These are phyloP conservation scores for Lepidostoma basale DNA, from an alignment of 1,140 invertebrate species.

Conservation along the genomic window DNA sequence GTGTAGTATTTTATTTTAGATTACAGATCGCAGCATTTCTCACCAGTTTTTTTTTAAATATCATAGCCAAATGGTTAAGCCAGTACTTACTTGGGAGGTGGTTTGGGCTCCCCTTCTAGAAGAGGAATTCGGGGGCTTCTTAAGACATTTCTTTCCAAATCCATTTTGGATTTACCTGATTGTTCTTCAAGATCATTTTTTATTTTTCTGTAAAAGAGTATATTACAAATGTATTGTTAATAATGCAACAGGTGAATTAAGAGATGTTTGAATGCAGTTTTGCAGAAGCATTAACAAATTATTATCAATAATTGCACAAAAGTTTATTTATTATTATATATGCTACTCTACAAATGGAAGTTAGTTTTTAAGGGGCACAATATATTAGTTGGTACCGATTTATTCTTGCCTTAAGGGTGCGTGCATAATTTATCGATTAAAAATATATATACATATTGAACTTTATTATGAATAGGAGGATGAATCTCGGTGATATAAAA, in stretches of 20 bases:
- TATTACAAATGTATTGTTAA: neutral
- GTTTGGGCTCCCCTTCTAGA: slow-evolving; percentile 24
- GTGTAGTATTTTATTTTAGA: neutral
- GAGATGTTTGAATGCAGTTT: too few relatives aligned
- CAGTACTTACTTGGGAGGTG: slow-evolving; percentile 31
- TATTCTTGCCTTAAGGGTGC: too few relatives aligned
- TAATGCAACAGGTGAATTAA: too few relatives aligned
- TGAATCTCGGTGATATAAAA: too few relatives aligned
- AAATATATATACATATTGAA: too few relatives aligned
- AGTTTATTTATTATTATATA: too few relatives aligned
- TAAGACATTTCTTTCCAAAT: neutral
- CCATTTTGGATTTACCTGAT: neutral
- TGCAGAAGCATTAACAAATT: neutral
- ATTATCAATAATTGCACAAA: neutral
- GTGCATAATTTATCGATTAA: too few relatives aligned
- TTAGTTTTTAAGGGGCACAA: too few relatives aligned
- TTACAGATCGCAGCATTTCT: neutral
- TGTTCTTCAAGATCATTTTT: neutral
- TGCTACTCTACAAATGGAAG: too few relatives aligned
- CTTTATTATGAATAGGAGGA: too few relatives aligned
- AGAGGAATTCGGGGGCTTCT: neutral
- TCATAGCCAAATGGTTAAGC: neutral
- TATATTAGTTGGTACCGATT: too few relatives aligned
- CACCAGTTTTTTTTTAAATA: neutral
- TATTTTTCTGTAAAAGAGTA: neutral